A percentile compares a stretch with the other conserved stretches of the same genome.
phyloP scores from a whole-genome alignment of 2,797 vertebrate species.

The Borostomias antarcticus region DNA sequence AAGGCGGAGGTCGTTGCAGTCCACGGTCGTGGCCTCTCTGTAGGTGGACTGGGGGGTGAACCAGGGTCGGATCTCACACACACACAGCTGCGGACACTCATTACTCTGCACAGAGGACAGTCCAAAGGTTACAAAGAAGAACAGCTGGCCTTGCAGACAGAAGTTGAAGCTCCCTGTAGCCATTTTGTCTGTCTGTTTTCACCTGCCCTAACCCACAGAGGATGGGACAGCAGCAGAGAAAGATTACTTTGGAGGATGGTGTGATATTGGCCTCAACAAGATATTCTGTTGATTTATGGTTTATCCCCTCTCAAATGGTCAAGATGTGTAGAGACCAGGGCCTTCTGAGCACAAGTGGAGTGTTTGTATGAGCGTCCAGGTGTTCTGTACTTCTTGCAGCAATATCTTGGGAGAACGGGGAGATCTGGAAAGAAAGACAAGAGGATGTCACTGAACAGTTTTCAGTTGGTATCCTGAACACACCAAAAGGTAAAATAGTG shows the following conservation, averaged over 20 bases:
- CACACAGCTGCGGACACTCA: slow-evolving; percentile 94
- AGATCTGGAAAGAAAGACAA: slow-evolving; percentile 76
- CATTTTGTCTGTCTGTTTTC: slow-evolving; percentile 75
- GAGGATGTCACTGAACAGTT: slow-evolving; percentile 19
- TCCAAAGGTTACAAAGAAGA: slow-evolving; percentile 73
- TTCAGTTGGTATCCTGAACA: too few species aligned
- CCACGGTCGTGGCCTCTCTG: slow-evolving; percentile 94
- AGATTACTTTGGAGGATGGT: slow-evolving; percentile 60
- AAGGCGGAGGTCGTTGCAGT: slow-evolving; percentile 95
- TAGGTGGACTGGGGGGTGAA: slow-evolving; percentile 98
- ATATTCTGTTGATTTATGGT: slow-evolving; percentile 48
- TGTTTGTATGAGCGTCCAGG: slow-evolving; percentile 35
- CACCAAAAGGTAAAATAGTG: too few species aligned
- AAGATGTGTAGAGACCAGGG: slow-evolving; percentile 29
- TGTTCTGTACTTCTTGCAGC: slow-evolving; percentile 33
- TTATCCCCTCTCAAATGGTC: slow-evolving; percentile 50
- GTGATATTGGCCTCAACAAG: slow-evolving; percentile 70
- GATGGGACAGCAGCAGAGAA: slow-evolving; percentile 48
- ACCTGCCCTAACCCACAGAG: slow-evolving; percentile 37
- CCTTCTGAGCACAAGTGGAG: slow-evolving; percentile 17
- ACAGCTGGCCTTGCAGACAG: slow-evolving; percentile 63
- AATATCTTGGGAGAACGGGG: slow-evolving; percentile 51
- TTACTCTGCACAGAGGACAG: slow-evolving; percentile 78
- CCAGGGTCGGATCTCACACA: slow-evolving; percentile 96
- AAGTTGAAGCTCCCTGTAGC: slow-evolving; percentile 69